Evolutionary conservation across 2,113 vertebrate genomes (phyloP).

Genomic region (Rafetus swinhoei): DNA sequence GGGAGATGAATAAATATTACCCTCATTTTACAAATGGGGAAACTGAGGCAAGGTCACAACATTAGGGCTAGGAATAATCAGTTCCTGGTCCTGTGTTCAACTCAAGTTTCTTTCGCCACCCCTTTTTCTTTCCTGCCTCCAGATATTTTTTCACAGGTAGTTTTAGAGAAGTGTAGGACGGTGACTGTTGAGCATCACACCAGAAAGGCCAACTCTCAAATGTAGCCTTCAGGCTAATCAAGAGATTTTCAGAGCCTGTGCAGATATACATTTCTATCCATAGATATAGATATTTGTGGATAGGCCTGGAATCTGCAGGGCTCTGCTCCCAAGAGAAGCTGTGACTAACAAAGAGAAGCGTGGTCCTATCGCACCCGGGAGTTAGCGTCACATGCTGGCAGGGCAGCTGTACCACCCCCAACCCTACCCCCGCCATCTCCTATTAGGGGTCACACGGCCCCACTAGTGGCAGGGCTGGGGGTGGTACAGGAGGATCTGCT

Average conservation of each 20-base stretch:
- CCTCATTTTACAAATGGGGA: neutral
- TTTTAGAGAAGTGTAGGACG: neutral
- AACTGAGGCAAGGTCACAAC: neutral
- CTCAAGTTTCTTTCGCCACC: neutral
- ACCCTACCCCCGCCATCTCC: too few relatives aligned
- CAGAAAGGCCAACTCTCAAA: neutral
- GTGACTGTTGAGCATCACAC: neutral
- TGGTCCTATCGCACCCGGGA: too few relatives aligned
- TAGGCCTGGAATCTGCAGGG: too few relatives aligned
- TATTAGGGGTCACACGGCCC: too few relatives aligned
- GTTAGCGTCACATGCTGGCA: too few relatives aligned
- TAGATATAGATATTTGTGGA: too few relatives aligned
- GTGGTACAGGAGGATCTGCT: too few relatives aligned
- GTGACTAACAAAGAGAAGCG: too few relatives aligned
- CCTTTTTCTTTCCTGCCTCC: neutral
- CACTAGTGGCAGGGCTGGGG: too few relatives aligned
- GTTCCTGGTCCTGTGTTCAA: neutral
- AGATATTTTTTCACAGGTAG: neutral
- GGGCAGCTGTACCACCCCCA: too few relatives aligned
- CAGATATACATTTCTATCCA: too few relatives aligned
- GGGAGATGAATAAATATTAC: neutral
- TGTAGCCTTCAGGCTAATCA: fast-evolving
- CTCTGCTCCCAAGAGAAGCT: too few relatives aligned
- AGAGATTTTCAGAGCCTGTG: neutral
- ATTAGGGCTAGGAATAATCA: neutral